Base-by-base conservation (phyloP, 2,888 invertebrate genomes). In the Odontothrips loti region DNA sequence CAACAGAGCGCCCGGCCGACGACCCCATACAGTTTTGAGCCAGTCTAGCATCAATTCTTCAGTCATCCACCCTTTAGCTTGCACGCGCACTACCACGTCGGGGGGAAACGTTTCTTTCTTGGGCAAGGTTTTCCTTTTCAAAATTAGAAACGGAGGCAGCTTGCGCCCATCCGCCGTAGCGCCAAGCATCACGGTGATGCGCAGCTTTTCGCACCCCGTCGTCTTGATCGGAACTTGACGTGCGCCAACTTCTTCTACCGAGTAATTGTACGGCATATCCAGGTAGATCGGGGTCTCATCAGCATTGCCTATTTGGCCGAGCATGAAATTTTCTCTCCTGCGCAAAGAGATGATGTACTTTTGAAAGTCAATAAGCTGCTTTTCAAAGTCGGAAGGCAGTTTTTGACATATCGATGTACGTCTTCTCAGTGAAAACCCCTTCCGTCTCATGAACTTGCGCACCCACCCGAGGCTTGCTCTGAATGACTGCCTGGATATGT, bases 1-100 rank as follows among this genome's bases (percentile, higher is more conserved):
- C 48, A 83, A 68, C 29, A 83, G 81, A n/a, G 82, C 82, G 12
- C 80, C 82, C 75, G 83, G 82, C 63, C 82, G 80, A 23, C 80
- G 34, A 43, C 79, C 48, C 83, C 84, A 82, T 48, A 84, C 81
- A 34, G 80, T 80, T 47, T 81, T 82, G 43, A 82, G 80, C 83
- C 83, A 83, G 79, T 83, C 83, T 47, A 80, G 34, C 81, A 84
- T 81, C 20, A 84, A 29, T 11, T 83, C 79, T 43, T 79, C 80
- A 47, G 82, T 83, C 82, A 82, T 83, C 83, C 83, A 83, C 12
- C 81, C 82, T 78, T 83, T 83, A 47, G 82, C 81, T 81, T 83
- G 83, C 29, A 78, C 82, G 15, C 82, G 63, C 79, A 83, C 79
- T 75, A 82, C 68, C 20, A 83, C 48, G 27, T 81, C 81, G 15